These are phyloP conservation scores for Lepidochitona cinerea DNA, from an alignment of 2,888 invertebrate genomes.

Conservation along the genomic window DNA sequence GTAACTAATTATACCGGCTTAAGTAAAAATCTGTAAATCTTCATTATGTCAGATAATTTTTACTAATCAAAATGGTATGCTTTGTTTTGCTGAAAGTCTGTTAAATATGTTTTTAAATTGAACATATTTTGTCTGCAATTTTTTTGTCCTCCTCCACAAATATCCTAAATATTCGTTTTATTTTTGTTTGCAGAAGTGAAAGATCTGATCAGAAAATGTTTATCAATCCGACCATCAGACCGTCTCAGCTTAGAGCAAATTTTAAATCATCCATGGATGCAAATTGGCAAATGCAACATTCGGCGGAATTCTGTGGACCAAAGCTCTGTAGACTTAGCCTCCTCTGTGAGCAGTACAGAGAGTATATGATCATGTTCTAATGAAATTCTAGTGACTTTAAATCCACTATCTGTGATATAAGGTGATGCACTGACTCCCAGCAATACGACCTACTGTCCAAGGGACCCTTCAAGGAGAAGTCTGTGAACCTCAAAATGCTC, in stretches of 20 bases:
- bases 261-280: slow-evolving; percentile 74
- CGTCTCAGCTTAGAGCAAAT: slow-evolving; percentile 74
- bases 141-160: no score
- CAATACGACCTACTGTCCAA: no score
- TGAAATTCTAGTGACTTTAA: background rate
- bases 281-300: background rate
- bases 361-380: slow-evolving; percentile 44
- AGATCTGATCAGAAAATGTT: slow-evolving; percentile 74
- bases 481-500: no score
- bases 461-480: no score
- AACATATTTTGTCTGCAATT: no score
- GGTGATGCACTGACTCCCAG: no score
- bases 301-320: background rate
- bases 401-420: no score
- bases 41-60: no score
- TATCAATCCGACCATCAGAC: slow-evolving; percentile 72
- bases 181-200: slow-evolving; percentile 71
- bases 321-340: slow-evolving; percentile 45
- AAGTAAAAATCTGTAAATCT: no score
- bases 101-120: background rate
- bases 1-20: no score
- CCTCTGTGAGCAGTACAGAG: slow-evolving; percentile 57
- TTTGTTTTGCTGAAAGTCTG: background rate
- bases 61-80: no score
- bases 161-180: background rate